These are phyloP conservation scores for Clistopyga incitator DNA, from an alignment of 2,888 invertebrate genomes.

Conservation along the genomic window DNA sequence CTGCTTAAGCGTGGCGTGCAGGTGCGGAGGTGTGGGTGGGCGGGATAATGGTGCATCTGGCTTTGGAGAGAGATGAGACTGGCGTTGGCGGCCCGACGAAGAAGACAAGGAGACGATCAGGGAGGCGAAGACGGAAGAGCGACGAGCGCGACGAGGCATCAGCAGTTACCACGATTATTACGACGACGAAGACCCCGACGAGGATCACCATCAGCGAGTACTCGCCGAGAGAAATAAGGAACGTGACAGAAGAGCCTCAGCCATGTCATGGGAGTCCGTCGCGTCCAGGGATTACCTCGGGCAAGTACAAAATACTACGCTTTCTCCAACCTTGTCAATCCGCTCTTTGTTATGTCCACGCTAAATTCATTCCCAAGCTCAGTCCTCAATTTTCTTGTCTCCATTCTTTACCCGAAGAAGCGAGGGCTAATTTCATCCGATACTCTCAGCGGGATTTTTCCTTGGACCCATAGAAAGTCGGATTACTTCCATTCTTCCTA, in stretches of 20 bases:
- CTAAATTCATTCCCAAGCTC: slow-evolving; percentile 6
- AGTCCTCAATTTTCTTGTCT: not conserved
- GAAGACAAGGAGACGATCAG: slow-evolving; percentile 69
- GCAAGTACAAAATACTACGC: slow-evolving; percentile 76
- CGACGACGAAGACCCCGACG: slow-evolving; percentile 63
- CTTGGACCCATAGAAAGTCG: not conserved
- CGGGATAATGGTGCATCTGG: slow-evolving; percentile 73
- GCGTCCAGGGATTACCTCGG: slow-evolving; percentile 93
- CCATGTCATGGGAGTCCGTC: slow-evolving; percentile 95
- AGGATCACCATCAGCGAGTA: slow-evolving; percentile 57
- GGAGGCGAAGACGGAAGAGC: slow-evolving; percentile 68
- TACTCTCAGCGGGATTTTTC: not conserved
- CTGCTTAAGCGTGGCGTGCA: slow-evolving; percentile 76
- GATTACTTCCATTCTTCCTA: too few species aligned
- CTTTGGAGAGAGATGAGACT: slow-evolving; percentile 76
- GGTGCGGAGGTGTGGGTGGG: slow-evolving; percentile 72
- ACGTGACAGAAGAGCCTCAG: slow-evolving; percentile 75
- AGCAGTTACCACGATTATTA: slow-evolving; percentile 62
- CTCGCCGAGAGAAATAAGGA: slow-evolving; percentile 64
- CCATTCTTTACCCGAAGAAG: not conserved
- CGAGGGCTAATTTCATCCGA: too few species aligned
- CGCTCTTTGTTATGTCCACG: not conserved
- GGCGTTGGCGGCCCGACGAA: slow-evolving; percentile 72
- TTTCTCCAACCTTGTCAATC: not conserved
- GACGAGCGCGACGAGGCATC: slow-evolving; percentile 68